Evolutionary conservation across 2,888 invertebrate species (phyloP).

Genomic region (Agonopterix alstromeriana): DNA sequence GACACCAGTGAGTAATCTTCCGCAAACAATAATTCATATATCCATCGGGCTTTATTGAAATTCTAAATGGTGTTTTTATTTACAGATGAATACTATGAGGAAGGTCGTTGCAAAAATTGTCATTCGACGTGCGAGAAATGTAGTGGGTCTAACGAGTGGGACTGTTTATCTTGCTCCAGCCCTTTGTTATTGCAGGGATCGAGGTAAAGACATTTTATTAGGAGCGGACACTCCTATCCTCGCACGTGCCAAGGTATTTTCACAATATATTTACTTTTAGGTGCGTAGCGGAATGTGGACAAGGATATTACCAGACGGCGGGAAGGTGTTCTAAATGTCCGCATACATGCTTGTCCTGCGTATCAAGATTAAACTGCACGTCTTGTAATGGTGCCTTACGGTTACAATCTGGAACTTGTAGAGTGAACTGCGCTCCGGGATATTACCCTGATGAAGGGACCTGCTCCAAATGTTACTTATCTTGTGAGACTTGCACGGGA

Average conservation of each 20-base stretch:
- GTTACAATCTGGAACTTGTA: conserved; percentile 89
- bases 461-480: conserved; percentile 89
- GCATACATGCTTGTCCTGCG: conserved; percentile 86
- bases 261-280: conserved; percentile 45
- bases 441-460: conserved; percentile 91
- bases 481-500: conserved; percentile 90
- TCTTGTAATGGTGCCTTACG: conserved; percentile 85
- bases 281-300: conserved; percentile 87
- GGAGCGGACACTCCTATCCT: conserved; percentile 23
- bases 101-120: conserved; percentile 86
- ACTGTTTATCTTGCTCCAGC: conserved; percentile 85
- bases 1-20: conserved; percentile 79
- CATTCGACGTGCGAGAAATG: conserved; percentile 91
- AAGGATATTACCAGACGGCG: conserved; percentile 85
- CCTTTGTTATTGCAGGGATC: conserved; percentile 84
- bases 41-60: conserved; percentile 15
- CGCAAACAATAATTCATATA: conserved; percentile 24
- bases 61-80: conserved; percentile 28
- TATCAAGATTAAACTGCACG: conserved; percentile 88
- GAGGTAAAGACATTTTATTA: conserved; percentile 50
- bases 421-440: conserved; percentile 86
- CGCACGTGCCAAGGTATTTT: conserved; percentile 6
- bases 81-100: conserved; percentile 85
- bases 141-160: conserved; percentile 85
- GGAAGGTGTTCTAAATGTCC: conserved; percentile 86